Evolutionary conservation across 2,113 vertebrate species (phyloP), one percentile per base, ranked within the genome.

Genomic region (Peucedramus taeniatus): DNA sequence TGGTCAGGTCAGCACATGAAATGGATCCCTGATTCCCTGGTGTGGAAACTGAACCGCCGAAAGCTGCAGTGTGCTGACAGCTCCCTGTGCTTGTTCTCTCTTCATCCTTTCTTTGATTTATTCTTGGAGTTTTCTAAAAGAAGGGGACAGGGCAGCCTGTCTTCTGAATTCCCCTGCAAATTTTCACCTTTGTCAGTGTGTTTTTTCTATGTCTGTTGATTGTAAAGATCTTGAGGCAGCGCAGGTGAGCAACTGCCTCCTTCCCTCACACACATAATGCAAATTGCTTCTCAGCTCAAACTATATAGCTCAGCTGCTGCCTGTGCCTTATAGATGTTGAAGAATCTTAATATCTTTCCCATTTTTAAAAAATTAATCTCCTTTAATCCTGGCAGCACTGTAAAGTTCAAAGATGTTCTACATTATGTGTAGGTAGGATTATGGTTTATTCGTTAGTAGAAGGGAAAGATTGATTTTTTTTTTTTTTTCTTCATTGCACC

Each of bases 351-450:
- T 86, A 91, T 94, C 90, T 95, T 90, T 77, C 60, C 79, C 66
- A 61, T 79, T 95, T 90, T 57, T 82, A 26, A 86, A 92, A 90
- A 94, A 94, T 88, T 97, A 96, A 97, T 96, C 97, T 96, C 45
- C 89, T 96, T 96, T 97, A 97, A 96, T 95, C 96, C 97, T 94
- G 70, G 87, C 77, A 96, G 85, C 74, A 50, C 85, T 81, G 66
- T 94, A 96, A 91, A 89, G 88, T 94, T 96, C 94, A 87, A 94
- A 96, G 85, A 94, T 97, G 89, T 95, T 97, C 96, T 97, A 85
- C 92, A 91, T 97, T 97, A 92, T 91, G 93, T 97, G 95, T 83
- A 91, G 96, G 93, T 96, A 96, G 93, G 95, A 95, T 97, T 97
- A 97, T 45, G 66, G 92, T 54, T 92, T 93, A 84, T 95, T 95